These are phyloP conservation scores for Chydorus sphaericus DNA, from an alignment of 2,888 invertebrate genomes.

Conservation along the genomic window DNA sequence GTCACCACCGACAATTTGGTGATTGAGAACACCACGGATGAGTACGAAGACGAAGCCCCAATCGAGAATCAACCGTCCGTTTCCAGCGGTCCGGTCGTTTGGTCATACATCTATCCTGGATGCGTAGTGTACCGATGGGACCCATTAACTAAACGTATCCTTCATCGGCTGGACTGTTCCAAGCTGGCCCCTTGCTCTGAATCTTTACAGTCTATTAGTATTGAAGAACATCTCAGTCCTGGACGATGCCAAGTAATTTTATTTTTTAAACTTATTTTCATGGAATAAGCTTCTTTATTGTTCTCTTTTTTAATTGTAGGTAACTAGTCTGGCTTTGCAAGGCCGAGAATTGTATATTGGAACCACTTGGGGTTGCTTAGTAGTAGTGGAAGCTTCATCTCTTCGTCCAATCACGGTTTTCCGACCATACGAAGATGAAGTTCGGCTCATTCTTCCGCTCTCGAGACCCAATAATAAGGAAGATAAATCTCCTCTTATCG, in stretches of 20 bases:
- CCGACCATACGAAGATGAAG: slow-evolving; percentile 74
- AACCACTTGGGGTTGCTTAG: slow-evolving; percentile 87
- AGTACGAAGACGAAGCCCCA: slow-evolving; percentile 25
- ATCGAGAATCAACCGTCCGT: not conserved
- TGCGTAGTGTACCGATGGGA: slow-evolving; percentile 83
- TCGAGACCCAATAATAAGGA: not conserved
- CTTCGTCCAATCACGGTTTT: slow-evolving; percentile 82
- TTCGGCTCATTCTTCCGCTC: slow-evolving; percentile 33
- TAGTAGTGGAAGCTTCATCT: slow-evolving; percentile 66
- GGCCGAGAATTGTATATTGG: slow-evolving; percentile 65
- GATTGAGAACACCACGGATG: slow-evolving; percentile 18
- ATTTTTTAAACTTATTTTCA: not conserved
- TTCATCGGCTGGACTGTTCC: slow-evolving; percentile 74
- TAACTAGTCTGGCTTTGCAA: slow-evolving; percentile 51
- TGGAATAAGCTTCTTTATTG: not conserved
- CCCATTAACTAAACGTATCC: slow-evolving; percentile 44
- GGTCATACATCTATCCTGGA: slow-evolving; percentile 73
- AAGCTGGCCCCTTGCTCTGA: slow-evolving; percentile 85
- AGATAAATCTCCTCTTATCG: slow-evolving; percentile 35
- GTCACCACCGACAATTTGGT: slow-evolving; percentile 36
- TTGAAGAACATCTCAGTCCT: slow-evolving; percentile 68
- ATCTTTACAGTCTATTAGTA: slow-evolving; percentile 74
- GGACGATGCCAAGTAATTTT: slow-evolving; percentile 52
- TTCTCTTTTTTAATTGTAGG: slow-evolving; percentile 32
- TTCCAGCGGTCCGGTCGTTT: slow-evolving; percentile 32